Base-by-base conservation (phyloP, 2,888 invertebrate species). In the Synanthedon tipuliformis region DNA sequence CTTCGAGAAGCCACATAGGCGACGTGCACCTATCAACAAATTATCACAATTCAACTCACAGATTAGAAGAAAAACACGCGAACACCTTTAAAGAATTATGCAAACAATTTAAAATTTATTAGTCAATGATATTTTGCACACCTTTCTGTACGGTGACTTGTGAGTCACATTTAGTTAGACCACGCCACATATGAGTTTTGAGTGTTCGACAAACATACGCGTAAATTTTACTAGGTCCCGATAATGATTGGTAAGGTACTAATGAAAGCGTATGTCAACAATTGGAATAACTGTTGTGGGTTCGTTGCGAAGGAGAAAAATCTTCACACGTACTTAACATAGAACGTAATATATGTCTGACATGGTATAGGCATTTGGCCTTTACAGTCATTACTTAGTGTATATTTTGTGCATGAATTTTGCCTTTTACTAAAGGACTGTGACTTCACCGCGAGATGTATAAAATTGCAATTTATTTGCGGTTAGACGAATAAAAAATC, bases 21-120 rank as follows among this genome's bases (percentile, higher is more conserved):
- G 56, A 59, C 67, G 65, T 10, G 34, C 34, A 34, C 64, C 78
- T 71, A 76, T 76, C 77, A 77, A 75, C 75, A 77, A 80, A 83
- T 82, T 82, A 81, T 81, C 81, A 81, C 80, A 64, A 69, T 60
- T 57, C 62, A 63, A 10, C 62, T 63, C 61, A 59, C 59, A 68
- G 69, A 72, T 71, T 67, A 63, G 62, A 62, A 65, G 56, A 58
- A 59, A 56, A 63, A 64, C 57, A 56, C 52, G 50, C 53, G 53
- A 55, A 61, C 62, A 59, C 58, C 52, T 54, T 56, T 56, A 58
- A 41, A 27, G 41, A 53, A 50, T 50, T 52, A 52, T 27, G n/a
- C 40, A 52, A 34, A 49, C 40, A 52, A 40, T 23, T 11, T 49
- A 49, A 52, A 16, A 55, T 55, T 52, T 61, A 60, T 58, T 55